Evolutionary conservation across 2,113 vertebrate genomes (phyloP).

Genomic region (Podarcis raffonei): DNA sequence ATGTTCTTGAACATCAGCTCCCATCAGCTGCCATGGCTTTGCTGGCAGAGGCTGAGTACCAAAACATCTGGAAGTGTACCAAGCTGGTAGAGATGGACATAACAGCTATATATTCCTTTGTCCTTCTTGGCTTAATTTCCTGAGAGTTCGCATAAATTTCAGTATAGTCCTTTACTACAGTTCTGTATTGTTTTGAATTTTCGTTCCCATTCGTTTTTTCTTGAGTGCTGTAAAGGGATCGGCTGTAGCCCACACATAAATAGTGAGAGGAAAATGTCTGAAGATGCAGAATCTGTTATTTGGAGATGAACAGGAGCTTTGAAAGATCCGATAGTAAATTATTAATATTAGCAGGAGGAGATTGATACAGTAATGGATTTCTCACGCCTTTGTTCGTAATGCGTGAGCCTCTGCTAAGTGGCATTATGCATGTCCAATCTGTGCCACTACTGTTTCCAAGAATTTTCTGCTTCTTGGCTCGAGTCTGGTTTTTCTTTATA

Average conservation of each 20-base stretch:
- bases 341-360: constrained; percentile 63
- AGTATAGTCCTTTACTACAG: constrained; percentile 53
- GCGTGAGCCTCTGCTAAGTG: constrained; percentile 12
- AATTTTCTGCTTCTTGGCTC: not conserved
- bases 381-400: constrained; percentile 29
- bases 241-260: constrained; percentile 13
- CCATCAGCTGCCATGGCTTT: no score
- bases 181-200: constrained; percentile 57
- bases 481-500: not conserved
- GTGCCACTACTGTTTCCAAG: not conserved
- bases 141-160: constrained; percentile 53
- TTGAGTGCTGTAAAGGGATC: constrained; percentile 49
- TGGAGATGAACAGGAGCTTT: constrained; percentile 32
- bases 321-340: constrained; percentile 50
- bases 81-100: no score
- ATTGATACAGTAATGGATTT: constrained; percentile 40
- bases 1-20: no score
- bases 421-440: not conserved
- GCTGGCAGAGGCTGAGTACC: no score
- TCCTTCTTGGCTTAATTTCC: not conserved
- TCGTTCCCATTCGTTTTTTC: constrained; percentile 40
- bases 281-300: constrained; percentile 37
- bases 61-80: no score
- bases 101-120: not conserved
- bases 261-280: constrained; percentile 22